phyloP scores from a whole-genome alignment of 2,113 vertebrate genomes.

The Mionectes macconnelli region DNA sequence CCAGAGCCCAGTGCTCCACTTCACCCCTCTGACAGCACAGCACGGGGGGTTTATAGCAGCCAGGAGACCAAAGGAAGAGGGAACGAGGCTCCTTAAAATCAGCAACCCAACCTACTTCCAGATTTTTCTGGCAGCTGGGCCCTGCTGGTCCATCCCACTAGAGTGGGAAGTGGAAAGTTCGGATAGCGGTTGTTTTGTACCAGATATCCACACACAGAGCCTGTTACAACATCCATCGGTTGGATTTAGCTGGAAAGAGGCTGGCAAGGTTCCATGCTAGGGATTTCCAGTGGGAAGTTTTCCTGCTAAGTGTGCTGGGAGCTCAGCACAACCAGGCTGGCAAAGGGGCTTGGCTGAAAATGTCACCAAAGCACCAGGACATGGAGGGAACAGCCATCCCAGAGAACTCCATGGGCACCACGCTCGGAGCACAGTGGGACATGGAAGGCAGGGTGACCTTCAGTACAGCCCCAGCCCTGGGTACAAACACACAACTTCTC shows the following conservation, averaged over 20 bases:
- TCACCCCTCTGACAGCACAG: background rate
- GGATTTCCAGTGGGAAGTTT: background rate
- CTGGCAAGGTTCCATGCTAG: background rate
- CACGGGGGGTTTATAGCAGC: rapidly evolving
- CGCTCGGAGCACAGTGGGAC: rapidly evolving
- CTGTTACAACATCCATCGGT: background rate
- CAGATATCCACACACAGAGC: background rate
- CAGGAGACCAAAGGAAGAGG: background rate
- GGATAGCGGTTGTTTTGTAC: rapidly evolving
- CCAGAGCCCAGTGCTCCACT: background rate
- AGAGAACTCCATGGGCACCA: background rate
- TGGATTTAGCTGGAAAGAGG: background rate
- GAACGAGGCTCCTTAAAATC: background rate
- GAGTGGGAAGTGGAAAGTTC: background rate
- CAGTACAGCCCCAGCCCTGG: background rate
- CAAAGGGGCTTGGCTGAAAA: background rate
- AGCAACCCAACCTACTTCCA: background rate
- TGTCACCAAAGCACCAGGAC: background rate
- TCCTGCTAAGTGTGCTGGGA: rapidly evolving
- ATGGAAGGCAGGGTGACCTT: background rate
- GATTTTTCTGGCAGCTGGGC: background rate
- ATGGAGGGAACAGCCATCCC: background rate
- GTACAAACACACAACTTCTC: background rate
- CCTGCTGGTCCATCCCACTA: rapidly evolving
- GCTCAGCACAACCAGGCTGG: background rate